Conservation (phyloP, 2,113 vertebrate species). For the Zeus faber region DNA sequence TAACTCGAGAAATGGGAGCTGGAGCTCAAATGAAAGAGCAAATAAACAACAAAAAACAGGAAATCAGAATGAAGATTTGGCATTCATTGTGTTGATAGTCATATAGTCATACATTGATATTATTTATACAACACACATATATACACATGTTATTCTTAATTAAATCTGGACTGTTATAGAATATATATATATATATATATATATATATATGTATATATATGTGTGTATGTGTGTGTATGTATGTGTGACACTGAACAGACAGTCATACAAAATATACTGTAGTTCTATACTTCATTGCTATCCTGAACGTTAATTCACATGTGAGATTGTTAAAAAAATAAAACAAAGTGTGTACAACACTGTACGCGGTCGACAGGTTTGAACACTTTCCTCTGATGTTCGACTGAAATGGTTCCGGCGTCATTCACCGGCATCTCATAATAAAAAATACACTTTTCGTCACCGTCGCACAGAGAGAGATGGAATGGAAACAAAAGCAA, state of each 20-base stretch:
- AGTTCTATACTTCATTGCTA: constrained; percentile 46
- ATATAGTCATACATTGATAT: constrained; percentile 56
- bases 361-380: too few species aligned
- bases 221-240: too few species aligned
- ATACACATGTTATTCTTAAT: constrained; percentile 50
- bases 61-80: constrained; percentile 58
- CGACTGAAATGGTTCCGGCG: constrained; percentile 39
- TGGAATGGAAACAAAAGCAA: constrained; percentile 67
- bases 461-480: constrained; percentile 80
- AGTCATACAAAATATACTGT: constrained; percentile 68
- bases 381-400: constrained; percentile 34
- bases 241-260: too few species aligned
- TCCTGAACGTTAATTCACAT: constrained; percentile 40
- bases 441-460: constrained; percentile 74
- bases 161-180: constrained; percentile 53
- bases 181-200: too few species aligned
- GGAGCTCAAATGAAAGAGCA: background rate
- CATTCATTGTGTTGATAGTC: constrained; percentile 65
- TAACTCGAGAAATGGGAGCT: too few species aligned
- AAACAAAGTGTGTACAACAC: constrained; percentile 36
- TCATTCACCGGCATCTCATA: constrained; percentile 63
- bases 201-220: too few species aligned
- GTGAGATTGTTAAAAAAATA: constrained; percentile 54
- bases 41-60: constrained; percentile 32
- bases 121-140: constrained; percentile 34